Base-by-base conservation (phyloP, 1,140 invertebrate genomes). In the Oryzaephilus surinamensis region DNA sequence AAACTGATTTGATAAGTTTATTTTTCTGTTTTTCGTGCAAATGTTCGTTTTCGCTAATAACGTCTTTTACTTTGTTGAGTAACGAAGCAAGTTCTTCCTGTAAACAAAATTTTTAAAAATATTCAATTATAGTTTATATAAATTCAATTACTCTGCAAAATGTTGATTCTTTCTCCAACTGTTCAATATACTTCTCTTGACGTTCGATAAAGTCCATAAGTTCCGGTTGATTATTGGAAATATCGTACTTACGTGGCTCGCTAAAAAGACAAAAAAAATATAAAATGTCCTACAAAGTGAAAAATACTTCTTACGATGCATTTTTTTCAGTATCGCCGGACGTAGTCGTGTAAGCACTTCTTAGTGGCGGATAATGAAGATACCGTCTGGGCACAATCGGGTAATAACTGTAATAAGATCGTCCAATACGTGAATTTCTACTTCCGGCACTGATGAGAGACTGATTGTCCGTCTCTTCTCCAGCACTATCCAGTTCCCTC, bases 151-250 rank as follows among this genome's bases (percentile, higher is more conserved):
- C 74, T 56, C 78, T 71, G 54, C 81, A 85, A 55, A 81, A 84
- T 46, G 77, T 77, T 27, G 81, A 84, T 60, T 88, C 83, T 45
- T 77, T 74, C 59, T 88, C 84, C 12, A 88, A 50, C 51, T 88
- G 82, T 33, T 84, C 77, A 17, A 88, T 87, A 45, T 88, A 87
- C 38, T 85, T 81, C 55, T 85, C 82, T 54, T 88, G 84, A 34
- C 80, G 75, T 58, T 85, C 77, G 14, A 87, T 82, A 48, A 84
- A 86, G 31, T 73, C 72, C 45, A 77, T 68, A 10, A 82, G 54
- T 55, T 81, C 77, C 8, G 56, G 56, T 26, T 50, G 52, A 3
- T 40, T 45, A 1, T 38, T 15, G 31, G 17, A 38, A 11, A 27
- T 45, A 7, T 50, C 43, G 21, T 39, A 41, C 41, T 50, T 51